Base-by-base conservation (phyloP, 1,140 invertebrate species). In the Eulimnadia texana region DNA sequence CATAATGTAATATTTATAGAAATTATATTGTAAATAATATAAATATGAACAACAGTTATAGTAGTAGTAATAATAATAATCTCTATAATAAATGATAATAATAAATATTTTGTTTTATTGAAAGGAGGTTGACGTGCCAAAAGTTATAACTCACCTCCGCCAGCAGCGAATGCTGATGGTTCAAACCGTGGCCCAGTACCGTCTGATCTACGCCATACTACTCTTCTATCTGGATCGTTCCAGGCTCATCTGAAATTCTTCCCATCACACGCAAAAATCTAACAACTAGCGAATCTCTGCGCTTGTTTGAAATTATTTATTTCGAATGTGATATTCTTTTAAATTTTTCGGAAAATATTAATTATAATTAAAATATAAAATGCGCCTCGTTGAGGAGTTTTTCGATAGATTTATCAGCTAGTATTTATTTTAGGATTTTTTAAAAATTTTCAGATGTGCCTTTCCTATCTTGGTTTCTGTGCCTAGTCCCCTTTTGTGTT, bases 111-210 rank as follows among this genome's bases (percentile, higher is more conserved):
- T n/a, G n/a, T n/a, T n/a, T n/a, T n/a, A n/a, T n/a, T n/a, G n/a
- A n/a, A n/a, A 86, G 83, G 84, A 86, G 70, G 72, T 89, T 61
- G 84, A 88, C 72, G 82, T 90, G 66, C 83, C 86, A 0, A 79
- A 84, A 60, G 84, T 87, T 0, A 79, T 91, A 27, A 79, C 78
- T 27, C 76, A 85, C 62, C 77, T 91, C 22, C 78, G 90, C 50
- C 82, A 88, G 67, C 89, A 93, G 70, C 75, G 90, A 58, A 89
- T 90, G 71, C 80, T 83, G 66, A 85, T 91, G 72, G 84, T 93
- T 53, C 87, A 90, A 74, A 90, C 87, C 50, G 78, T 90, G 51
- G 83, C 86, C 54, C 90, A 93, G 72, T 94, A 93, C 74, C 82
- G 84, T 68, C 92, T 93, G 72, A 83, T 93, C n/a, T 88, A 93